These are phyloP conservation scores for Acromyrmex echinatior DNA, from an alignment of 1,140 invertebrate genomes.

Conservation along the genomic window DNA sequence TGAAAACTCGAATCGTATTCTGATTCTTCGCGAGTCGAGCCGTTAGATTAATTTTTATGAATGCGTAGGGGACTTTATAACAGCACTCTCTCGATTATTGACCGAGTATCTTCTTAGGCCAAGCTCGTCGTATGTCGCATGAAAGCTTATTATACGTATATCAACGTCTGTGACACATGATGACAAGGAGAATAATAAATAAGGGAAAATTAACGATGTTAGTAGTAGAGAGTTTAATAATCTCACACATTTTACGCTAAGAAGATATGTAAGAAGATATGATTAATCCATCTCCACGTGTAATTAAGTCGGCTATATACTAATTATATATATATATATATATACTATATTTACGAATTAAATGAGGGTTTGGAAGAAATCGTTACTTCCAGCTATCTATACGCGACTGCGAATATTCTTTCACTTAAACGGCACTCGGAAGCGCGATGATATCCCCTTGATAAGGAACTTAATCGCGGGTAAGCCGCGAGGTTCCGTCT, in stretches of 20 bases:
- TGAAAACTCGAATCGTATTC: conserved; percentile 7
- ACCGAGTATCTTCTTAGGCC: neutral
- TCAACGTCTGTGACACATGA: neutral
- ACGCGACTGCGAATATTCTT: conserved; percentile 9
- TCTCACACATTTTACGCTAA: conserved; percentile 32
- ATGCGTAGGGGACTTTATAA: neutral
- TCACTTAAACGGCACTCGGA: neutral
- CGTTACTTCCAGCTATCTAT: conserved; percentile 24
- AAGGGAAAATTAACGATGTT: conserved; percentile 3
- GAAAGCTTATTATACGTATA: conserved; percentile 8
- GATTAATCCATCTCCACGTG: conserved; percentile 7
- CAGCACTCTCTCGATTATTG: neutral
- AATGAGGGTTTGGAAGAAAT: conserved; percentile 3
- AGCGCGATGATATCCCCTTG: neutral
- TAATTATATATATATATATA: conserved; percentile 15
- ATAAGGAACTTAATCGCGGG: neutral
- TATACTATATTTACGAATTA: conserved; percentile 11
- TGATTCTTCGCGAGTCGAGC: conserved; percentile 16
- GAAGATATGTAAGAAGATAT: neutral
- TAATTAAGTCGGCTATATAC: conserved; percentile 21
- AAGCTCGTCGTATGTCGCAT: neutral
- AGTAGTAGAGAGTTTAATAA: neutral
- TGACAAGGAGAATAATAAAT: neutral
- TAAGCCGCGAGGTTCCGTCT: neutral
- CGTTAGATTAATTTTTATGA: neutral